A percentile compares a stretch with the other conserved stretches of the same genome.
Evolutionary conservation across 2,888 invertebrate species (phyloP).

Genomic region (Euzetes globulus): DNA sequence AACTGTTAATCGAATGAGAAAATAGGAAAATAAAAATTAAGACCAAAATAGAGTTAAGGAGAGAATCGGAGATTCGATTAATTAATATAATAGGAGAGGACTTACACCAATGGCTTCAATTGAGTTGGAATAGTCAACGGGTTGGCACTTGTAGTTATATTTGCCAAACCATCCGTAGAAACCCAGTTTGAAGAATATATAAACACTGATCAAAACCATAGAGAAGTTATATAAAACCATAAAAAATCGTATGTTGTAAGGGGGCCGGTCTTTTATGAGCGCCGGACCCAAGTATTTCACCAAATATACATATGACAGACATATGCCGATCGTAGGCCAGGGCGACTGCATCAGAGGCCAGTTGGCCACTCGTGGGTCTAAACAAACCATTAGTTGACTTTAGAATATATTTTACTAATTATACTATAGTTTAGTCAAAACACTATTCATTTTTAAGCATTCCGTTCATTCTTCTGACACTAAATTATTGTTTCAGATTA

Average conservation of each 20-base stretch:
- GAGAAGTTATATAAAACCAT: constrained; percentile 79
- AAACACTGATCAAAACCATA: constrained; percentile 65
- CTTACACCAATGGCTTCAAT: constrained; percentile 50
- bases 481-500: too few species aligned
- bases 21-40: too few species aligned
- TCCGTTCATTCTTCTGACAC: too few species aligned
- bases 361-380: constrained; percentile 40
- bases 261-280: constrained; percentile 81
- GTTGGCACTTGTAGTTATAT: constrained; percentile 80
- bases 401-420: background rate
- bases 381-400: background rate
- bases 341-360: constrained; percentile 43
- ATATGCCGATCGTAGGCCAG: constrained; percentile 41
- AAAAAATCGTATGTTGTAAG: constrained; percentile 68
- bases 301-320: constrained; percentile 41
- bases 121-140: constrained; percentile 62
- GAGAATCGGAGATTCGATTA: background rate
- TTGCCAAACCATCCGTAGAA: constrained; percentile 70
- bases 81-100: background rate
- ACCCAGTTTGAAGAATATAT: constrained; percentile 41
- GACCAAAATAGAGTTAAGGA: background rate
- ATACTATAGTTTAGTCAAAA: too few species aligned
- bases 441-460: too few species aligned
- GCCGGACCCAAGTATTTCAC: constrained; percentile 62
- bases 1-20: too few species aligned